phyloP scores from a whole-genome alignment of 2,113 vertebrate genomes.

The Sinocyclocheilus anophthalmus region DNA sequence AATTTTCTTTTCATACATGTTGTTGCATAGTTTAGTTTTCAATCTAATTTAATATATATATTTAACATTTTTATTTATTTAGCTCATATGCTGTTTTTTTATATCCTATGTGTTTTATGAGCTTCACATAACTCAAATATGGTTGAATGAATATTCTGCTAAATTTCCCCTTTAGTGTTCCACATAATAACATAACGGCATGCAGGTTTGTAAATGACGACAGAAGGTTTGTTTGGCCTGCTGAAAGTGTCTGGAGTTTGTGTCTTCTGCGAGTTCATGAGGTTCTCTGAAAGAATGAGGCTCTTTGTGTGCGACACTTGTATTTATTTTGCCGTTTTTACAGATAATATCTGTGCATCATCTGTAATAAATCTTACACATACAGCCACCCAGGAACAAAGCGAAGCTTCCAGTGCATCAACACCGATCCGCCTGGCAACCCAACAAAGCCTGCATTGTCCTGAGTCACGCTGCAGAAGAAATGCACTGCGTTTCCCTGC shows the following conservation, averaged over 20 bases:
- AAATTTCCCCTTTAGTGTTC: no score
- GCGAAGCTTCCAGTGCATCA: neutral
- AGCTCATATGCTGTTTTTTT: no score
- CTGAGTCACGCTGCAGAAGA: slow-evolving; percentile 24
- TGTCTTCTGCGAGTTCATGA: neutral
- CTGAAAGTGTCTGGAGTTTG: no score
- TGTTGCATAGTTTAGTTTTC: no score
- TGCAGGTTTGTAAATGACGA: neutral
- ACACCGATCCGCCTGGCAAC: slow-evolving; percentile 14
- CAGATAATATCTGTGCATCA: slow-evolving; percentile 38
- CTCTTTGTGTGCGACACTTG: slow-evolving; percentile 1
- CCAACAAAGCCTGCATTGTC: slow-evolving; percentile 48
- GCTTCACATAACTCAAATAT: no score
- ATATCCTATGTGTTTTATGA: no score
- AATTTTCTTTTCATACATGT: no score
- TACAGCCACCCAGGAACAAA: neutral
- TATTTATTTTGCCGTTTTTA: slow-evolving; percentile 29
- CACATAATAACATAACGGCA: neutral
- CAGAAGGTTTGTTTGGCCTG: neutral
- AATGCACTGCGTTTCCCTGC: neutral
- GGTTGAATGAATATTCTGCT: no score
- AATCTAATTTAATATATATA: no score
- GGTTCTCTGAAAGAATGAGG: slow-evolving; percentile 23
- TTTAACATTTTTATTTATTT: no score
- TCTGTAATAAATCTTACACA: slow-evolving; percentile 24